Evolutionary conservation across 2,797 vertebrate genomes (phyloP).

Genomic region (Peromyscus attwateri): DNA sequence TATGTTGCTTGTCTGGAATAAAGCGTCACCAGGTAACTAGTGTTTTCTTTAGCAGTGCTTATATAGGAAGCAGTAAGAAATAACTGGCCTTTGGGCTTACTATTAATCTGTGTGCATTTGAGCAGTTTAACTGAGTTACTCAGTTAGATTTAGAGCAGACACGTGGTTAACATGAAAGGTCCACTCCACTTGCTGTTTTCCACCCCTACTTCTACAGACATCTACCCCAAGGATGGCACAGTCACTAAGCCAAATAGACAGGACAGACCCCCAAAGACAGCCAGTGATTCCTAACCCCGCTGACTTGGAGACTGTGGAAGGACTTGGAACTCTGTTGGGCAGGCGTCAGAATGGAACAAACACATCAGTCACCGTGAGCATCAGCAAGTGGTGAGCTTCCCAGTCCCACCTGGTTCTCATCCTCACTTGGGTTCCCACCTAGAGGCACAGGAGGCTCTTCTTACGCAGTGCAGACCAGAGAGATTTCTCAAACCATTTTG

Average conservation of each 20-base stretch:
- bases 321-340: neutral
- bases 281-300: neutral
- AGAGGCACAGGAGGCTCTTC: neutral
- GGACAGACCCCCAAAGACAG: neutral
- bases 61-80: neutral
- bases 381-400: rapidly evolving
- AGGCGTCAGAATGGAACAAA: rapidly evolving
- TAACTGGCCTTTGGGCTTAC: neutral
- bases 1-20: constrained; percentile 29
- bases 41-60: neutral
- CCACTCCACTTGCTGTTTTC: neutral
- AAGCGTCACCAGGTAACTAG: neutral
- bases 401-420: rapidly evolving
- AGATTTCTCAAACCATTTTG: rapidly evolving
- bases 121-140: neutral
- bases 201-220: rapidly evolving
- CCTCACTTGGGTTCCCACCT: rapidly evolving
- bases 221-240: neutral
- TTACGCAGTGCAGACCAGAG: rapidly evolving
- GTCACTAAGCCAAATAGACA: rapidly evolving
- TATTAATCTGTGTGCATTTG: neutral
- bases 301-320: neutral
- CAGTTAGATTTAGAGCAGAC: neutral
- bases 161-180: neutral
- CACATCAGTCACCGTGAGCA: rapidly evolving